Evolutionary conservation across 2,113 vertebrate species (phyloP).

Genomic region (Nothocercus nigrocapillus): DNA sequence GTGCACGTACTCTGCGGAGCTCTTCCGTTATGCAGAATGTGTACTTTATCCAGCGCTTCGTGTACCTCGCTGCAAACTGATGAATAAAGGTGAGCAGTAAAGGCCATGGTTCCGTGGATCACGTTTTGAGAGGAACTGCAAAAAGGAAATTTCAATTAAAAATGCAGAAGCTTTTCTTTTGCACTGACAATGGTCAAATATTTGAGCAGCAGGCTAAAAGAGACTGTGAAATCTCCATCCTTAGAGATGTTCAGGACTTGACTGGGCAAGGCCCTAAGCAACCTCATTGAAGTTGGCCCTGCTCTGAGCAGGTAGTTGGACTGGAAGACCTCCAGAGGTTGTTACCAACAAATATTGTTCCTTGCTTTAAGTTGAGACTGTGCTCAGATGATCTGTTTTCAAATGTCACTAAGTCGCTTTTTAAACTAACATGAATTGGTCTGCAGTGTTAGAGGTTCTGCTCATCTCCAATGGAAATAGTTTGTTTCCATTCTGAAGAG

Average conservation of each 20-base stretch:
- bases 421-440: neutral
- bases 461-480: neutral
- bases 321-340: neutral
- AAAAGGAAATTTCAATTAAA: neutral
- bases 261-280: neutral
- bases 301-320: neutral
- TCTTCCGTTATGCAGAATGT: neutral
- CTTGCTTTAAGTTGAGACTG: neutral
- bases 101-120: neutral
- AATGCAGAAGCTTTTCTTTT: neutral
- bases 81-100: neutral
- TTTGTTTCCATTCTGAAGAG: neutral
- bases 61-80: neutral
- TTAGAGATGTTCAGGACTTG: neutral
- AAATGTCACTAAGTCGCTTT: neutral
- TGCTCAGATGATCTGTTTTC: neutral
- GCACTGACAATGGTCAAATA: neutral
- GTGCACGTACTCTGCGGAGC: neutral
- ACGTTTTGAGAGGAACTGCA: neutral
- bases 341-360: neutral
- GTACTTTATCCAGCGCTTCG: neutral
- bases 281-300: accelerated
- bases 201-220: neutral
- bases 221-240: neutral
- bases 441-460: neutral